Conservation (phyloP, 2,113 vertebrate species). For the Sapayoa aenigma region DNA sequence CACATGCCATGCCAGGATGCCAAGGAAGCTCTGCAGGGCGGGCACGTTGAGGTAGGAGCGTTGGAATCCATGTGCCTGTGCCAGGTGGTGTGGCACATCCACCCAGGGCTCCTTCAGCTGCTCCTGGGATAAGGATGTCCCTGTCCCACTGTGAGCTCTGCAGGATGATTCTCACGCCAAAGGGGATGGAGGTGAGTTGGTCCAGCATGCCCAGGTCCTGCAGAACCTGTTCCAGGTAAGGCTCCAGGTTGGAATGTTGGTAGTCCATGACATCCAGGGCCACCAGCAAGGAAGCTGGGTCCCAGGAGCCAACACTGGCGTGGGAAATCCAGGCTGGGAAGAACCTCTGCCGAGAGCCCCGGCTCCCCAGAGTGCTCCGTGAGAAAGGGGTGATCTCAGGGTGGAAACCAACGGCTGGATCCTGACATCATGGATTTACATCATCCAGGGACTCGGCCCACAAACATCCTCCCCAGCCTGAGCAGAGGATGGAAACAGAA, state of each 20-base stretch:
- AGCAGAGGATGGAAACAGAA: neutral
- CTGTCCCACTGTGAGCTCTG: neutral
- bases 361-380: neutral
- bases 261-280: neutral
- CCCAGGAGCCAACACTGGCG: neutral
- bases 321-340: neutral
- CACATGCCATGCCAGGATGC: neutral
- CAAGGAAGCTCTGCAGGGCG: neutral
- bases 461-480: neutral
- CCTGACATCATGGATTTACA: slow-evolving; percentile 19
- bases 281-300: accelerated
- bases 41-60: neutral
- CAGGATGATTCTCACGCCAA: neutral
- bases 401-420: neutral
- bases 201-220: neutral
- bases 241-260: neutral
- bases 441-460: neutral
- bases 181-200: neutral
- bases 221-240: neutral
- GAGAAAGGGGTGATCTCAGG: neutral
- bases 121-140: neutral
- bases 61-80: neutral
- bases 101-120: neutral
- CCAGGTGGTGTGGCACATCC: neutral
- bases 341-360: accelerated